These are phyloP conservation scores for Calidris pygmaea DNA, from an alignment of 2,113 vertebrate species.

Conservation along the genomic window DNA sequence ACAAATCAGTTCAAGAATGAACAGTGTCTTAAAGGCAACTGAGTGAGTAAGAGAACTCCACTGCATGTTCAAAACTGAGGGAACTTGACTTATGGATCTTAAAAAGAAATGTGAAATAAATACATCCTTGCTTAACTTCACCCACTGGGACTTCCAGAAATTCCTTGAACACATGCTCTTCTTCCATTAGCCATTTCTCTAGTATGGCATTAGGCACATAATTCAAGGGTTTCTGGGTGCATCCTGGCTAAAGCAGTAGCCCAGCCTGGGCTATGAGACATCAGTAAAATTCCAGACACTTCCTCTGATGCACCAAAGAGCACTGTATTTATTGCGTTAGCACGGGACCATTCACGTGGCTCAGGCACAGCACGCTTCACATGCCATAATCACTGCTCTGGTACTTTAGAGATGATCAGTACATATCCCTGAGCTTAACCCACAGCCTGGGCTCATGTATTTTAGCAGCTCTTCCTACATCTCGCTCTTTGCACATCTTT, in stretches of 20 bases:
- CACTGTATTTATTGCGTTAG: not conserved
- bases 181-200: not conserved
- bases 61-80: not conserved
- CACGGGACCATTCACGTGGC: rapidly evolving
- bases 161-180: not conserved
- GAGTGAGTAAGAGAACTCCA: not conserved
- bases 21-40: not conserved
- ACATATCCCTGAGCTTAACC: not conserved
- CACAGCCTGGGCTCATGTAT: not conserved
- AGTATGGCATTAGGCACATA: not conserved
- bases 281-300: not conserved
- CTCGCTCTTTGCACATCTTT: not conserved
- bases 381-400: too few species aligned
- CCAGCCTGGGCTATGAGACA: not conserved
- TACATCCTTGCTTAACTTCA: not conserved
- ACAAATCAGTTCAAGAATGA: not conserved
- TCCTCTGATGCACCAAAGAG: not conserved
- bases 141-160: not conserved
- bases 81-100: not conserved
- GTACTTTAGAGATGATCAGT: not conserved
- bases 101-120: not conserved
- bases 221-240: not conserved
- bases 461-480: not conserved
- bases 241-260: not conserved
- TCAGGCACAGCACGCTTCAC: not conserved